A percentile compares a stretch with the other conserved stretches of the same genome.
Conservation (phyloP, 2,888 invertebrate genomes). For the Dicranocentrus wangi region DNA sequence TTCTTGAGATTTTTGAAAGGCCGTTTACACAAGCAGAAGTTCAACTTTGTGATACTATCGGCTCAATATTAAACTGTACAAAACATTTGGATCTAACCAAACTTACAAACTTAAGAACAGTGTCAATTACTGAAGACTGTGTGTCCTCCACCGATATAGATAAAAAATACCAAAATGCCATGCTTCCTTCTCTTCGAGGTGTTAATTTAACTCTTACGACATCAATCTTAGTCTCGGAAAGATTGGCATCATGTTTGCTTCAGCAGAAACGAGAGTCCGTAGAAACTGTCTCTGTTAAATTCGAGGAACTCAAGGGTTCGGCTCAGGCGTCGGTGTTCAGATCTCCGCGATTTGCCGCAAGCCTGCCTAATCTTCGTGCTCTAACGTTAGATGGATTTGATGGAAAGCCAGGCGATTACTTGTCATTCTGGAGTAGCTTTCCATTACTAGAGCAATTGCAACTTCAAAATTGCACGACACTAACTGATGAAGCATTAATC, state of each 20-base stretch:
- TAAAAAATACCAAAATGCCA: constrained; percentile 19
- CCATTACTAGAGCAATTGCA: neutral
- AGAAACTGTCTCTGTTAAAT: constrained; percentile 2
- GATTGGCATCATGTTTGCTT: constrained; percentile 43
- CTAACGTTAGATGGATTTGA: constrained; percentile 38
- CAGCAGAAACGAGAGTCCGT: constrained; percentile 26
- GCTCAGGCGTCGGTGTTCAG: constrained; percentile 46
- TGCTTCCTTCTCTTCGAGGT: neutral
- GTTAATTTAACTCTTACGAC: constrained; percentile 33
- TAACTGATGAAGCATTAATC: constrained; percentile 14
- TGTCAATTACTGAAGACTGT: constrained; percentile 17
- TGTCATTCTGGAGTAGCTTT: constrained; percentile 34
- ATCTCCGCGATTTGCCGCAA: constrained; percentile 20
- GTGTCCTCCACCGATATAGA: constrained; percentile 26
- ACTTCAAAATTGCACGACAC: constrained; percentile 34
- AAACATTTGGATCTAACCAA: constrained; percentile 17
- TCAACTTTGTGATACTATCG: constrained; percentile 10
- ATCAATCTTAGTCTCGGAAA: constrained; percentile 31
- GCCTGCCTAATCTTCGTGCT: constrained; percentile 21
- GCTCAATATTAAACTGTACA: constrained; percentile 19
- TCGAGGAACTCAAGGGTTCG: constrained; percentile 30
- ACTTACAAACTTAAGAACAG: neutral
- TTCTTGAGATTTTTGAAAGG: constrained; percentile 26
- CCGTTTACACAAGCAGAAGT: neutral
- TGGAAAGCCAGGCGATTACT: constrained; percentile 38